A percentile compares a stretch with the other conserved stretches of the same genome.
These are phyloP conservation scores for Magallana angulata DNA, from an alignment of 1,140 invertebrate genomes.

Conservation along the genomic window DNA sequence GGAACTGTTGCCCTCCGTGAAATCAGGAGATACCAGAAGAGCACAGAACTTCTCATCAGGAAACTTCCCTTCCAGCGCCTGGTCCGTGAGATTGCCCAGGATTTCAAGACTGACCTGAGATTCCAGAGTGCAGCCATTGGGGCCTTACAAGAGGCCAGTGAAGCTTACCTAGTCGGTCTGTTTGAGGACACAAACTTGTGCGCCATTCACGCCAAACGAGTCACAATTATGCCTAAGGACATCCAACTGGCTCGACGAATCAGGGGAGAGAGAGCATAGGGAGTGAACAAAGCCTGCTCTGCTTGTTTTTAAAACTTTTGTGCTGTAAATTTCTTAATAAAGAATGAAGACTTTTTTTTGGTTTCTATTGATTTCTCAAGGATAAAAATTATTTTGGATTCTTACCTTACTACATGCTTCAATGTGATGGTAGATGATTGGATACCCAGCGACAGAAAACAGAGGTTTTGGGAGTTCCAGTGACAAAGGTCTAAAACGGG, in stretches of 20 bases:
- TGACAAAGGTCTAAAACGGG: slow-evolving; percentile 96
- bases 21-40: slow-evolving; percentile 92
- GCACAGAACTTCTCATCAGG: slow-evolving; percentile 88
- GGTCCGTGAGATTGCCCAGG: slow-evolving; percentile 92
- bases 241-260: slow-evolving; percentile 85
- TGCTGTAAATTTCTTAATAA: no score
- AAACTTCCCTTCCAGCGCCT: slow-evolving; percentile 92
- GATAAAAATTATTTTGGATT: no score
- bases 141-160: slow-evolving; percentile 89
- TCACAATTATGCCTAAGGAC: slow-evolving; percentile 98
- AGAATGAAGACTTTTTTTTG: no score
- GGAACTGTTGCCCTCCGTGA: slow-evolving; percentile 92
- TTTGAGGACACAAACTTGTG: slow-evolving; percentile 96
- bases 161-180: slow-evolving; percentile 92
- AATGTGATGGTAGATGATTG: slow-evolving; percentile 95
- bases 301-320: no score
- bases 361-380: no score
- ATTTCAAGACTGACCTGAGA: slow-evolving; percentile 84
- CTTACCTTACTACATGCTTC: slow-evolving; percentile 90
- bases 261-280: slow-evolving; percentile 74
- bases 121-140: slow-evolving; percentile 82
- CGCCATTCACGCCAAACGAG: slow-evolving; percentile 95
- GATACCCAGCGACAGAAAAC: slow-evolving; percentile 96
- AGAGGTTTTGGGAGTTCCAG: slow-evolving; percentile 97
- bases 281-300: no score